These are phyloP conservation scores for Conomelus anceps DNA, from an alignment of 2,888 invertebrate species.

Conservation along the genomic window DNA sequence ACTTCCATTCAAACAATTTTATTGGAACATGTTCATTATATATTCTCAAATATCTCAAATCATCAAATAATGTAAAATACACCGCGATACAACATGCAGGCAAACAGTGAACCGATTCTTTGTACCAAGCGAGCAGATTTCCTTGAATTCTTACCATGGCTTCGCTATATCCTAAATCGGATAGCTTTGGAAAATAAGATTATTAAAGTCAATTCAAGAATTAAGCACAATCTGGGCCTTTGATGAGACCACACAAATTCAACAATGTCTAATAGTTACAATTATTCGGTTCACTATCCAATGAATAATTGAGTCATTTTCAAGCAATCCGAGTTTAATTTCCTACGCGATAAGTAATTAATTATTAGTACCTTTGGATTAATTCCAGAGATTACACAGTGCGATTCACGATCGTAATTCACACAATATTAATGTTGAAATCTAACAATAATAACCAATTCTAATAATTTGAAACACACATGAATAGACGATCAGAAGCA, in stretches of 20 bases:
- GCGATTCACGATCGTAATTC: too few relatives aligned
- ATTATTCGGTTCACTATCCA: too few relatives aligned
- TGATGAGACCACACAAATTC: neutral
- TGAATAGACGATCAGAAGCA: too few relatives aligned
- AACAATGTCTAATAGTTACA: neutral
- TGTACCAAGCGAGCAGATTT: neutral
- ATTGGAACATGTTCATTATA: neutral
- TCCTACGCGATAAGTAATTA: neutral
- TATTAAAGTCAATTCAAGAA: neutral
- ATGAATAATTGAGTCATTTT: neutral
- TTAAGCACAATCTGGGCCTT: neutral
- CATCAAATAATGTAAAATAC: neutral
- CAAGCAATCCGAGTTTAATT: neutral
- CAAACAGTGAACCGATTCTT: neutral
- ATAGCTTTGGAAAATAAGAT: slow-evolving; percentile 52
- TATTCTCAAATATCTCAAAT: neutral
- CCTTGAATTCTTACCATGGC: slow-evolving; percentile 42
- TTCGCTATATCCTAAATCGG: slow-evolving; percentile 56
- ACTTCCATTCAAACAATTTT: neutral
- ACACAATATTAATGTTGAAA: too few relatives aligned
- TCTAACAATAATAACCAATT: too few relatives aligned
- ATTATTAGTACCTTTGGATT: too few relatives aligned
- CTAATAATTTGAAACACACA: too few relatives aligned
- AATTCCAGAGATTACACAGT: too few relatives aligned
- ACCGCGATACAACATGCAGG: neutral